Base-by-base conservation (phyloP, 2,888 invertebrate species). In the Hirtodrosophila trivittata region DNA sequence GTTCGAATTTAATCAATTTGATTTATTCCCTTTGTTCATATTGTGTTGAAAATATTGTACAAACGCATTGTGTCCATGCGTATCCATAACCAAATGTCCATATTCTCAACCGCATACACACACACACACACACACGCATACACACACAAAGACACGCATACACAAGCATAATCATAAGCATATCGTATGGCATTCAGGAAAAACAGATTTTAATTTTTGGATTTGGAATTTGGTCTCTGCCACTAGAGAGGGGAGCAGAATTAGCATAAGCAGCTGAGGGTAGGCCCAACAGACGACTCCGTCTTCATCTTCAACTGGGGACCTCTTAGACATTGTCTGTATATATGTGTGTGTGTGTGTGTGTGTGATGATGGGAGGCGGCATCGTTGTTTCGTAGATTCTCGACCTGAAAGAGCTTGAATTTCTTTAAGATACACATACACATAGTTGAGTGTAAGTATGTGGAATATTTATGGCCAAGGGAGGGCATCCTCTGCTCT, bases 1-100 rank as follows among this genome's bases (percentile, higher is more conserved):
- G 72, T 80, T 85, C 73, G 76, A 86, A 84, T 86, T 88, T 88
- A 87, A 88, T 88, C 86, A 88, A 87, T 86, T 86, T 88, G 88
- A 88, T 88, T 88, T 88, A 88, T 88, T 83, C 60, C 30, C 80
- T 60, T 52, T 54, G 65, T 35, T 82, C 67, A 85, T 70, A 82
- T 80, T 85, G 85, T 85, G 83, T 85, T 72, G 68, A 85, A 77
- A 82, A 82, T 85, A 82, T 80, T 82, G 76, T 71, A 62, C 66
- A 45, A 68, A 52, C 51, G 65, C 74, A 77, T 80, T 82, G 80
- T 80, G 60, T 66, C 72, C 81, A 58, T 42, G 55, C 58, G 59
- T 70, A 70, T 66, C 66, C 62, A 75, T 58, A 71, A 66, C 60
- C 63, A 73, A 13, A 32, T n/a, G 32, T 46, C 46, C 57, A 63